Evolutionary conservation across 2,888 invertebrate genomes (phyloP), one percentile per base, ranked within the genome.

Genomic region (Acronicta alni): DNA sequence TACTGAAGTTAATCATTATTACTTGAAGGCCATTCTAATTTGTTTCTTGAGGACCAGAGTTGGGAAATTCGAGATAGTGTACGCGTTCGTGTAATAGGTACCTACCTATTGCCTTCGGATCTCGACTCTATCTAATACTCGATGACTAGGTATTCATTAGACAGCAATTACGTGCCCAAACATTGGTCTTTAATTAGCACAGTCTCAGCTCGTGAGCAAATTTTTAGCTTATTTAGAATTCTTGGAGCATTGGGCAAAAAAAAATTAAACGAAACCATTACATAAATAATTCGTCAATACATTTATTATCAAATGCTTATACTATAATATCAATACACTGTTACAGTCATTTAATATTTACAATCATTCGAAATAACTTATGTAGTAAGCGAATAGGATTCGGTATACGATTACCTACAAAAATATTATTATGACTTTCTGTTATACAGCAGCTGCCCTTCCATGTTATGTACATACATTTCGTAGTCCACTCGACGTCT

Each of bases 281-380:
- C 64, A 71, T 71, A 59, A 65, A 58, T 68, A 64, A 49, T 49
- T 64, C 67, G 66, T 77, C 61, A 70, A 78, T 78, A 79, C 63
- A 75, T 82, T 83, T 83, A 81, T 81, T 83, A 55, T 62, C 67
- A 80, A 77, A 76, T 65, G 49, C 57, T 73, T 68, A 47, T 32
- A 58, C 23, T 47, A 61, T 77, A 77, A 78, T 80, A 81, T 79
- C 80, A 81, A 73, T 75, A 78, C 59, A 77, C 42, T 63, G 61
- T 72, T 59, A 78, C 79, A 79, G 75, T 78, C 77, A 79, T 62
- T 68, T 72, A 58, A 65, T 78, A 79, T 79, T 76, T 76, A 77
- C 79, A 77, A 70, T 69, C 59, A 47, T 66, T 65, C 57, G 61
- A 58, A 69, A 71, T 58, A 70, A 75, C 67, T 54, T 73, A 55